Base-by-base conservation (phyloP, 2,888 invertebrate species). In the Endotricha flammealis region DNA sequence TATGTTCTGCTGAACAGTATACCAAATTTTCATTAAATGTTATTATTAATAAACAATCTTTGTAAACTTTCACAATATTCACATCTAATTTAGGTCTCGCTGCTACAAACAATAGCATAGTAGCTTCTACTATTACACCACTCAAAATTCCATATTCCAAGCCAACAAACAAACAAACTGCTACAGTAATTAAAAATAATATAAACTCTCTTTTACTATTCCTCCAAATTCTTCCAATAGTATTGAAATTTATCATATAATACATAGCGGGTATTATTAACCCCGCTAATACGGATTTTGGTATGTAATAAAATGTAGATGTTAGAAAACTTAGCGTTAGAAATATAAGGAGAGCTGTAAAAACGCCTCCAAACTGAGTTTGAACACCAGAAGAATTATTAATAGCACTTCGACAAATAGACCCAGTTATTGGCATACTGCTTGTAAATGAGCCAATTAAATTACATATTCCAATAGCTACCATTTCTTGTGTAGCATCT, bases 221-320 rank as follows among this genome's bases (percentile, higher is more conserved):
- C 54, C 87, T 89, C 95, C 95, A 96, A 28, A 96, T 88, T 42
- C 92, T 87, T 2, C 64, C 57, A 32, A 81, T 57, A 24, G 80
- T 74, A n/a, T 91, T 83, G 20, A 91, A 90, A 51, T 96, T 94
- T 4, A 96, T 89, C 92, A 96, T 93, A 48, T 92, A 91, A 53
- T 94, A 90, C 90, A 98, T 96, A 11, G 97, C 96, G 13, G 93
- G 90, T 40, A 98, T 93, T 41, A 98, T 96, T 29, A 98, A 92
- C 1, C 94, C 94, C 0, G 96, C 93, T 32, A 98, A 81, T 0
- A 95, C 93, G 0, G 96, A 91, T 72, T 94, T 95, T 0, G 96
- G 95, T 54, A 96, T 95, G 63, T 89, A 96, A 56, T 92, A 91
- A 67, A 97, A 97, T 3, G 93, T 90, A 0, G 92, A 90, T 0